A percentile compares a stretch with the other conserved stretches of the same genome.
These are phyloP conservation scores for Stigmatopora nigra DNA, from an alignment of 2,113 vertebrate species.

Conservation along the genomic window DNA sequence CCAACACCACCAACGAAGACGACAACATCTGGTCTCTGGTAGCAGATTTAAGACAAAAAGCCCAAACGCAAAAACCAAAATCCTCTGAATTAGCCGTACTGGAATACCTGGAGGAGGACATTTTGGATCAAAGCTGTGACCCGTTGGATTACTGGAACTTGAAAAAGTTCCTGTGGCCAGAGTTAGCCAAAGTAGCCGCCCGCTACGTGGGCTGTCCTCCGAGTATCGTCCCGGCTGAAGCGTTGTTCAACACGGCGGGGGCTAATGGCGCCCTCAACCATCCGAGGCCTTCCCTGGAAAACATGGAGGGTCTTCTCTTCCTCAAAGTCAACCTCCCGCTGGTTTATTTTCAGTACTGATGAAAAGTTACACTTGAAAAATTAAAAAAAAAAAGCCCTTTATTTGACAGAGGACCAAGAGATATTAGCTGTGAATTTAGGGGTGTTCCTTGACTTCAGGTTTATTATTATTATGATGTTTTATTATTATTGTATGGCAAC, in stretches of 20 bases:
- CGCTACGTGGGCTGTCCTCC: constrained; percentile 94
- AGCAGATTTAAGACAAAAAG: constrained; percentile 79
- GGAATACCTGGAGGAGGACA: constrained; percentile 92
- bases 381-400: constrained; percentile 48
- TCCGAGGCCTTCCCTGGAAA: constrained; percentile 83
- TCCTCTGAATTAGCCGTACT: constrained; percentile 84
- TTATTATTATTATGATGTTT: constrained; percentile 45
- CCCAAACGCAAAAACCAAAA: constrained; percentile 77
- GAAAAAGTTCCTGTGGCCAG: constrained; percentile 89
- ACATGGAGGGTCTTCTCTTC: constrained; percentile 92
- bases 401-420: constrained; percentile 60
- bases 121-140: constrained; percentile 95
- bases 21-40: constrained; percentile 91
- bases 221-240: constrained; percentile 86
- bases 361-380: constrained; percentile 57
- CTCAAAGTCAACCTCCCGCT: constrained; percentile 96
- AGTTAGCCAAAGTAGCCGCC: constrained; percentile 86
- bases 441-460: constrained; percentile 15
- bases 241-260: constrained; percentile 85
- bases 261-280: constrained; percentile 81
- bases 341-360: constrained; percentile 95
- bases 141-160: constrained; percentile 95
- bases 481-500: constrained; percentile 29
- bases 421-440: constrained; percentile 63
- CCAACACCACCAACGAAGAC: constrained; percentile 64